A percentile compares a stretch with the other conserved stretches of the same genome.
phyloP scores from a whole-genome alignment of 2,888 invertebrate species.

The Buathra laborator region DNA sequence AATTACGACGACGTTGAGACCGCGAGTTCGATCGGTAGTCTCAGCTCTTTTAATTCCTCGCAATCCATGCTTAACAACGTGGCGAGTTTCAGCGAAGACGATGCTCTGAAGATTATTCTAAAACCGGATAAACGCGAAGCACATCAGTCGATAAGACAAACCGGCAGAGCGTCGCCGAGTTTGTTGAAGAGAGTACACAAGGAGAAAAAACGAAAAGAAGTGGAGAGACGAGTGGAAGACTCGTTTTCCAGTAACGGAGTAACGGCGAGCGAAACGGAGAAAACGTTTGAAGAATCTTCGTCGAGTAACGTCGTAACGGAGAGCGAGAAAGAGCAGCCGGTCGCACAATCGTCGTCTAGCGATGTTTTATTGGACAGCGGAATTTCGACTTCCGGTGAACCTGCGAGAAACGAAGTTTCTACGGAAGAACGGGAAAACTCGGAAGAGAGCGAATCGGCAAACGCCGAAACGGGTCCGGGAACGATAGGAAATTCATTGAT shows the following conservation, averaged over 20 bases:
- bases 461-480: slow-evolving; percentile 70
- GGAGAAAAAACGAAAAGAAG: slow-evolving; percentile 44
- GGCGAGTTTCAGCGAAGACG: slow-evolving; percentile 88
- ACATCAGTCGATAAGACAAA: background rate
- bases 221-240: slow-evolving; percentile 22
- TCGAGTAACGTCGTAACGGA: background rate
- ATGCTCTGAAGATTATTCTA: slow-evolving; percentile 90
- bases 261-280: slow-evolving; percentile 27
- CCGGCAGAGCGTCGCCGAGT: slow-evolving; percentile 21
- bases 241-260: background rate
- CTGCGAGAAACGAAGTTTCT: slow-evolving; percentile 2
- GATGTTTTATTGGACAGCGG: slow-evolving; percentile 34
- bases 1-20: slow-evolving; percentile 81
- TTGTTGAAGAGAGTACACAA: slow-evolving; percentile 42
- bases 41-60: slow-evolving; percentile 82
- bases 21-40: slow-evolving; percentile 82
- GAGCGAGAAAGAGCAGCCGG: slow-evolving; percentile 3
- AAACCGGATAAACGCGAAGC: slow-evolving; percentile 81
- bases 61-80: slow-evolving; percentile 79
- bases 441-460: slow-evolving; percentile 64
- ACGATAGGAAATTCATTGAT: slow-evolving; percentile 89
- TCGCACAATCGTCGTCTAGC: slow-evolving; percentile 5
- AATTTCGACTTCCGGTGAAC: slow-evolving; percentile 28
- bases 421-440: slow-evolving; percentile 9
- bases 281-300: background rate